Percentiles rank a stretch among this genome's conserved stretches.
Evolutionary conservation across 2,113 vertebrate species (phyloP).

Genomic region (Choloepus hoffmanni): DNA sequence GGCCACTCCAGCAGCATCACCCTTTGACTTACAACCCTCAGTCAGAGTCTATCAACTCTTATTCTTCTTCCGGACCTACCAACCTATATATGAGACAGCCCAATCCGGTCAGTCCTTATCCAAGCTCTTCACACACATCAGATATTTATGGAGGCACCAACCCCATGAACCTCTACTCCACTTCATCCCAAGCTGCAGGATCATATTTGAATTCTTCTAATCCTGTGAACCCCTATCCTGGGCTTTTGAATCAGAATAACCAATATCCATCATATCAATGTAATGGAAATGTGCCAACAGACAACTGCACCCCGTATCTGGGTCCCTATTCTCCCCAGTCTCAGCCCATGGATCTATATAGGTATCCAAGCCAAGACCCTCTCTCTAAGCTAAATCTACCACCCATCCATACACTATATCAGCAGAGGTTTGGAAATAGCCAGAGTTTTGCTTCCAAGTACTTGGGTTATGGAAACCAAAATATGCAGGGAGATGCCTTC

Average conservation of each 20-base stretch:
- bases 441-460: conserved; percentile 91
- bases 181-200: conserved; percentile 88
- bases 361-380: conserved; percentile 89
- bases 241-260: conserved; percentile 87
- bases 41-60: conserved; percentile 85
- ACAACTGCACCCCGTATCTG: conserved; percentile 89
- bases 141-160: conserved; percentile 89
- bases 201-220: conserved; percentile 93
- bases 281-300: conserved; percentile 92
- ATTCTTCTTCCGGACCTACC: conserved; percentile 87
- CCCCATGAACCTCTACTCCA: conserved; percentile 88
- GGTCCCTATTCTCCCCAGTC: conserved; percentile 90
- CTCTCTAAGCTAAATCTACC: conserved; percentile 88
- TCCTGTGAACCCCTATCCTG: conserved; percentile 88
- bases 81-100: conserved; percentile 88
- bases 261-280: conserved; percentile 93
- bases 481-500: conserved; percentile 92
- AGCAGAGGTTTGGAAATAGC: conserved; percentile 91
- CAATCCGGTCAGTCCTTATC: conserved; percentile 87
- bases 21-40: conserved; percentile 86
- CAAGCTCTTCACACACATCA: conserved; percentile 89
- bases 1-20: conserved; percentile 58
- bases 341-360: conserved; percentile 92
- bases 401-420: conserved; percentile 90
- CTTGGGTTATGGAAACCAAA: conserved; percentile 91